Evolutionary conservation across 2,797 vertebrate genomes (phyloP), one percentile per base, ranked within the genome.

Genomic region (Danio tinwini): DNA sequence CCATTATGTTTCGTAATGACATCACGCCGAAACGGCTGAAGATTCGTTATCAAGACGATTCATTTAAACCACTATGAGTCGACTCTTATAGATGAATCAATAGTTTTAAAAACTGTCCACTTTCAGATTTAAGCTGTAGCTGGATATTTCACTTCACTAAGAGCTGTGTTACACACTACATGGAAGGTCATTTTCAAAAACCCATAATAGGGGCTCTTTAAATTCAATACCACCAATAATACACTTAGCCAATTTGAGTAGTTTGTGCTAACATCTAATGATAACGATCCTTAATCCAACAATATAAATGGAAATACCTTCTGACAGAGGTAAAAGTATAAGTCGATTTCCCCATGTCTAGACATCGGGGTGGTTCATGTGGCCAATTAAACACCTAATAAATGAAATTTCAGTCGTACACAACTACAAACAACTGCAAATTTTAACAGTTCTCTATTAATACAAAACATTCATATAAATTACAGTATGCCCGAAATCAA

Each of bases 311-410:
- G 37, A 70, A 70, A 69, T 69, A 52, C 37, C 14, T 17, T 39
- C 14, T 49, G 55, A 67, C 19, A 47, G 13, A 6, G 11, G 37
- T 11, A 8, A 69, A 52, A 17, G 12, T 53, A 53, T 63, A 62
- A 62, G 12, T 8, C 0, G 6, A 61, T 50, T 74, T 64, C 49
- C 29, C 11, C 11, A 9, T 75, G 73, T 75, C 73, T 75, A 75
- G 61, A 75, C 49, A 53, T 63, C 45, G 21, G 73, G n/a, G 61
- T 21, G 61, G 37, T 21, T 50, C 16, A 7, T 5, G 29, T 52
- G 68, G 9, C 68, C 50, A 52, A 53, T 70, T 45, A 44, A 72
- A 14, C 69, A 56, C n/a, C 50, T 42, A 76, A n/a, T 55, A 45
- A 76, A 76, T 5, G 0, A 21, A 76, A 64, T 55, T 11, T 44